phyloP scores from a whole-genome alignment of 2,797 vertebrate species.

The Aldrovandia affinis region DNA sequence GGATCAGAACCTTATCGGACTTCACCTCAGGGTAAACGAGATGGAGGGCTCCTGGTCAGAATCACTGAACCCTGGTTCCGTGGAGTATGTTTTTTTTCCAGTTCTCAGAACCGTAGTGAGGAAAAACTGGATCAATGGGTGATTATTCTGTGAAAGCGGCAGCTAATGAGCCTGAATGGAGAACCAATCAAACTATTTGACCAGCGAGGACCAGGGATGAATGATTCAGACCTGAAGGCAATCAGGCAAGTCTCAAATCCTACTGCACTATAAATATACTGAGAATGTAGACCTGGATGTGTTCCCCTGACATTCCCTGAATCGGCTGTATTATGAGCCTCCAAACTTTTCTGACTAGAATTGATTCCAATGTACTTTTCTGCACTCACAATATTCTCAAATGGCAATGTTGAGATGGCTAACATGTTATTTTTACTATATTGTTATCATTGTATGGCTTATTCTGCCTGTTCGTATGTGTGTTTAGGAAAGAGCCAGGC shows the following conservation, averaged over 20 bases:
- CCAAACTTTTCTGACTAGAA: too few relatives aligned
- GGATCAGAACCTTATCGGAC: not conserved
- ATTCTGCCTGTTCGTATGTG: too few relatives aligned
- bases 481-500: too few relatives aligned
- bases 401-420: too few relatives aligned
- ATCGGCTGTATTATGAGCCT: too few relatives aligned
- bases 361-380: too few relatives aligned
- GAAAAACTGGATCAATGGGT: not conserved
- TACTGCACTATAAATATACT: too few relatives aligned
- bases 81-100: not conserved
- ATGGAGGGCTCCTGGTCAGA: not conserved
- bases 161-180: not conserved
- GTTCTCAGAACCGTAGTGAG: not conserved
- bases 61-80: not conserved
- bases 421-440: too few relatives aligned
- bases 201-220: not conserved
- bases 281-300: too few relatives aligned
- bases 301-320: too few relatives aligned
- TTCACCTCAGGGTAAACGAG: not conserved
- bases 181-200: conserved; percentile 3
- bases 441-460: too few relatives aligned
- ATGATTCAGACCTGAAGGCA: not conserved
- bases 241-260: not conserved
- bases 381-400: too few relatives aligned
- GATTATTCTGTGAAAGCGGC: not conserved